phyloP scores from a whole-genome alignment of 2,113 vertebrate genomes.

The Rattus rattus region DNA sequence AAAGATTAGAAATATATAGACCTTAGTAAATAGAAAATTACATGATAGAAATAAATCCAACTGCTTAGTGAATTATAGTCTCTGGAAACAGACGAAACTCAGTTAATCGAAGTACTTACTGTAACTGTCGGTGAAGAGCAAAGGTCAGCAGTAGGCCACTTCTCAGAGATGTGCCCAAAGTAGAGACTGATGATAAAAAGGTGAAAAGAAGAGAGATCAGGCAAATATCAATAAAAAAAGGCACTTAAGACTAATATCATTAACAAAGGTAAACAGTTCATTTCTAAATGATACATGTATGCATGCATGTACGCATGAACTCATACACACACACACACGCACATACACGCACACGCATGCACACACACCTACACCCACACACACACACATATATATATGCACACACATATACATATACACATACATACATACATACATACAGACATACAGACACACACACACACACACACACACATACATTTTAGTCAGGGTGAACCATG shows the following conservation, averaged over 20 bases:
- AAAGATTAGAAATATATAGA: neutral
- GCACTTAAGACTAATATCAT: conserved; percentile 33
- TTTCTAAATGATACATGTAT: neutral
- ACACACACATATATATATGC: too few relatives aligned
- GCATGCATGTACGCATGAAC: too few relatives aligned
- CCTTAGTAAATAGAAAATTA: conserved; percentile 29
- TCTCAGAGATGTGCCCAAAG: conserved; percentile 9
- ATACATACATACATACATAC: too few relatives aligned
- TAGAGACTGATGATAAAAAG: conserved; percentile 25
- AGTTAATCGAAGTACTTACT: conserved; percentile 5
- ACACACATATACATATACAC: too few relatives aligned
- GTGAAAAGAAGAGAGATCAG: neutral
- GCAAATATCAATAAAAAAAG: neutral
- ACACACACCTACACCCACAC: too few relatives aligned
- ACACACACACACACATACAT: too few relatives aligned
- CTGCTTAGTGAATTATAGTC: conserved; percentile 3
- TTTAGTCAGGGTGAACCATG: neutral
- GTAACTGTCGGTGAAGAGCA: neutral
- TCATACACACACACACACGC: too few relatives aligned
- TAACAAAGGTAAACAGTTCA: conserved; percentile 23
- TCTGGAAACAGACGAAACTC: conserved; percentile 31
- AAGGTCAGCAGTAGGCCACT: neutral
- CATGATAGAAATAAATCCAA: conserved; percentile 37
- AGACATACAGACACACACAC: too few relatives aligned
- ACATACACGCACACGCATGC: too few relatives aligned